phyloP scores from a whole-genome alignment of 2,888 invertebrate species.

The Hydroisotoma schaefferi region DNA sequence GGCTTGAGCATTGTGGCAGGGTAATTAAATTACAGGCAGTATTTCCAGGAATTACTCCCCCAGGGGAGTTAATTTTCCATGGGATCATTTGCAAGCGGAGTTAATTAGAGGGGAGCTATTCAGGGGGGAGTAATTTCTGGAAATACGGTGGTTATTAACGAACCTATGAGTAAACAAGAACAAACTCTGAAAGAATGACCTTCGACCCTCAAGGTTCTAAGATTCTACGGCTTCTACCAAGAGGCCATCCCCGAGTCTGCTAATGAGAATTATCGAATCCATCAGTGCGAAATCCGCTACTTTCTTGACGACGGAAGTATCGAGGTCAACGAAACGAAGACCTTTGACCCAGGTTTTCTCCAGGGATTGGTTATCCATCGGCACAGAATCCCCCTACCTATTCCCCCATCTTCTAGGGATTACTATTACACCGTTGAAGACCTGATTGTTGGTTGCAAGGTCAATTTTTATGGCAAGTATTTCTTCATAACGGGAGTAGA shows the following conservation, averaged over 20 bases:
- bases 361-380: constrained; percentile 29
- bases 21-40: constrained; percentile 6
- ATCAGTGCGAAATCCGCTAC: constrained; percentile 77
- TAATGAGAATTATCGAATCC: constrained; percentile 64
- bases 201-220: constrained; percentile 54
- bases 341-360: constrained; percentile 76
- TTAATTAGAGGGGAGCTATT: no score
- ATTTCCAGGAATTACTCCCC: no score
- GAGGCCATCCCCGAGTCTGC: constrained; percentile 73
- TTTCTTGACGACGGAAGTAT: constrained; percentile 88
- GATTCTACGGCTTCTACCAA: constrained; percentile 74
- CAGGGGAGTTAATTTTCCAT: constrained; percentile 54
- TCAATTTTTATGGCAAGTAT: constrained; percentile 73
- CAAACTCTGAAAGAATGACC: background rate
- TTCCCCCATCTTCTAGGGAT: constrained; percentile 65
- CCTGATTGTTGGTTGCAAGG: constrained; percentile 76
- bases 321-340: constrained; percentile 75
- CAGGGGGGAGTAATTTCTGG: no score
- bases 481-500: constrained; percentile 82
- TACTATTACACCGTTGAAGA: constrained; percentile 81
- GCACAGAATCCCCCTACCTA: constrained; percentile 53
- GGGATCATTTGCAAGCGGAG: no score
- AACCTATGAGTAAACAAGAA: no score
- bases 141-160: no score
- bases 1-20: constrained; percentile 20